Evolutionary conservation across 2,888 invertebrate genomes (phyloP).

Genomic region (Halictus ligatus): DNA sequence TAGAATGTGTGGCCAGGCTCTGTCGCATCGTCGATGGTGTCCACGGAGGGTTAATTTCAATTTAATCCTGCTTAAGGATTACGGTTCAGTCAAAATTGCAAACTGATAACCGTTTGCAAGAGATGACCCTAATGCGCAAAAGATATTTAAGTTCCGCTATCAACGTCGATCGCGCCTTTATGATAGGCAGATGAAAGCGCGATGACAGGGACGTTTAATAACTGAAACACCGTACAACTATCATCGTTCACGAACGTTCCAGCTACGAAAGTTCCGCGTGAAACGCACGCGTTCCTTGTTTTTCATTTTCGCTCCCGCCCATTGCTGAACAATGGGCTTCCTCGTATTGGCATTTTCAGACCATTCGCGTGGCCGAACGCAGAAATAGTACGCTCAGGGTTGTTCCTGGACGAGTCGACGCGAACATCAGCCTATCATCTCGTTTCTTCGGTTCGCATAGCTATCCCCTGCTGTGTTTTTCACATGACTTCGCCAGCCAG

Average conservation of each 20-base stretch:
- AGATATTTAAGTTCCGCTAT: background rate
- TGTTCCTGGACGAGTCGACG: slow-evolving; percentile 36
- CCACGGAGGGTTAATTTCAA: background rate
- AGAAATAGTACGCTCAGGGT: slow-evolving; percentile 37
- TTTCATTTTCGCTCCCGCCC: slow-evolving; percentile 41
- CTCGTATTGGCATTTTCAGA: slow-evolving; percentile 64
- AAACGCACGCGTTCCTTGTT: slow-evolving; percentile 32
- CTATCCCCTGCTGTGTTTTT: background rate
- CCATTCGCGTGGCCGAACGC: slow-evolving; percentile 40
- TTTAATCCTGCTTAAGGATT: background rate
- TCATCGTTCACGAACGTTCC: slow-evolving; percentile 25
- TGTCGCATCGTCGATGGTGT: background rate
- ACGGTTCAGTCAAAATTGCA: background rate
- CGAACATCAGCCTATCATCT: slow-evolving; percentile 47
- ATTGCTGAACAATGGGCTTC: slow-evolving; percentile 65
- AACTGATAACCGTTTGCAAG: background rate
- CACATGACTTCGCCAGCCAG: background rate
- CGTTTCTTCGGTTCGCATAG: slow-evolving; percentile 10
- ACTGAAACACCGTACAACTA: background rate
- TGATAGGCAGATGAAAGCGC: background rate
- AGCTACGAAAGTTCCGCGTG: slow-evolving; percentile 38
- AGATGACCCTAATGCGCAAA: background rate
- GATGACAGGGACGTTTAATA: slow-evolving; percentile 4
- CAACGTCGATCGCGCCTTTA: background rate
- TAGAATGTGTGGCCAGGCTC: background rate